A percentile compares a stretch with the other conserved stretches of the same genome.
These are phyloP conservation scores for Holotrichia oblita DNA, from an alignment of 1,140 invertebrate genomes.

Conservation along the genomic window DNA sequence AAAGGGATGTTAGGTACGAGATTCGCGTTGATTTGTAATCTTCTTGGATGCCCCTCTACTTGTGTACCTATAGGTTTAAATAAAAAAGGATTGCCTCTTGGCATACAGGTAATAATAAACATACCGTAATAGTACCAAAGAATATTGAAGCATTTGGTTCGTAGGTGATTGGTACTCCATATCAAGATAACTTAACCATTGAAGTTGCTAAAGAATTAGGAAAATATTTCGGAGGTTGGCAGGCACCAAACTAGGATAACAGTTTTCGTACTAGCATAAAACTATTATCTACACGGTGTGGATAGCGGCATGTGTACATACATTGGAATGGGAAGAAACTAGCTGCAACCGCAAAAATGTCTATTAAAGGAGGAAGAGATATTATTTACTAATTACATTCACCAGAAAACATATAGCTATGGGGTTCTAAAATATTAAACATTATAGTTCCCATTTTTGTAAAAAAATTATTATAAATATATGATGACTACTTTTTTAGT, in stretches of 20 bases:
- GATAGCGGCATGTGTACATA: no score
- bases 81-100: slow-evolving; percentile 42
- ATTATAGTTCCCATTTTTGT: no score
- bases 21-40: slow-evolving; percentile 81
- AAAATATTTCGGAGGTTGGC: slow-evolving; percentile 80
- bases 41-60: slow-evolving; percentile 78
- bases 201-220: slow-evolving; percentile 87
- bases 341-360: no score
- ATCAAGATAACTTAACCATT: slow-evolving; percentile 83
- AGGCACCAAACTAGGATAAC: neutral
- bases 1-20: slow-evolving; percentile 63
- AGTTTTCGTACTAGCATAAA: no score
- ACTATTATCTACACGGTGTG: no score
- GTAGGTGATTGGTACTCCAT: slow-evolving; percentile 78
- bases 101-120: slow-evolving; percentile 34
- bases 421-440: no score
- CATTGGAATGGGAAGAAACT: no score
- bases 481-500: no score
- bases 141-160: slow-evolving; percentile 37
- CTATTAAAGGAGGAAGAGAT: no score
- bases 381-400: no score
- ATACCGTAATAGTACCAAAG: neutral
- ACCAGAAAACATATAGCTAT: no score
- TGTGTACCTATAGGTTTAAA: slow-evolving; percentile 66
- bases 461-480: no score